Evolutionary conservation across 2,888 invertebrate species (phyloP).

Genomic region (Cheilosia grossa): DNA sequence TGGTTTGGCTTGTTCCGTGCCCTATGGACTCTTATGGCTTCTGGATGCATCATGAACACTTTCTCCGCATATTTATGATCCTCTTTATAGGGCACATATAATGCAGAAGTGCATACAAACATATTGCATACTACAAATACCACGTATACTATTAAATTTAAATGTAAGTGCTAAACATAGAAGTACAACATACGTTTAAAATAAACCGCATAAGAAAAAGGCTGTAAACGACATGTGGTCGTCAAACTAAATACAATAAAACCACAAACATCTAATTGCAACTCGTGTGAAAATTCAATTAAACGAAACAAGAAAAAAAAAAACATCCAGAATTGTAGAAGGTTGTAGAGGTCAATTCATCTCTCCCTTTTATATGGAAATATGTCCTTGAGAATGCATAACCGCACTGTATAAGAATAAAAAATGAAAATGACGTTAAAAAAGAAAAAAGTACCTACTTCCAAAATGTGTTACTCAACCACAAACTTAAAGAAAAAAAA

Average conservation of each 20-base stretch:
- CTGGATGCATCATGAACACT: too few species aligned
- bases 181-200: constrained; percentile 16
- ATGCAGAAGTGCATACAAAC: too few species aligned
- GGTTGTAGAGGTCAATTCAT: constrained; percentile 19
- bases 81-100: too few species aligned
- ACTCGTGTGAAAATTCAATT: constrained; percentile 53
- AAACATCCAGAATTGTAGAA: background rate
- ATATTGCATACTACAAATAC: too few species aligned
- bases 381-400: constrained; percentile 44
- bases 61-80: too few species aligned
- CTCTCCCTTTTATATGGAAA: constrained; percentile 18
- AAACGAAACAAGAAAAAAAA: constrained; percentile 25
- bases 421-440: constrained; percentile 6
- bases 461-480: constrained; percentile 56
- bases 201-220: constrained; percentile 25
- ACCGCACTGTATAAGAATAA: constrained; percentile 35
- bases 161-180: background rate
- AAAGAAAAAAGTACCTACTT: constrained; percentile 1
- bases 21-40: too few species aligned
- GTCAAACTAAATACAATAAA: constrained; percentile 24
- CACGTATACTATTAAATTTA: too few species aligned
- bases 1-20: too few species aligned
- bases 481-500: constrained; percentile 38
- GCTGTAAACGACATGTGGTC: constrained; percentile 47
- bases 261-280: constrained; percentile 59